Evolutionary conservation across 2,888 invertebrate species (phyloP).

Genomic region (Frankliniella fusca): DNA sequence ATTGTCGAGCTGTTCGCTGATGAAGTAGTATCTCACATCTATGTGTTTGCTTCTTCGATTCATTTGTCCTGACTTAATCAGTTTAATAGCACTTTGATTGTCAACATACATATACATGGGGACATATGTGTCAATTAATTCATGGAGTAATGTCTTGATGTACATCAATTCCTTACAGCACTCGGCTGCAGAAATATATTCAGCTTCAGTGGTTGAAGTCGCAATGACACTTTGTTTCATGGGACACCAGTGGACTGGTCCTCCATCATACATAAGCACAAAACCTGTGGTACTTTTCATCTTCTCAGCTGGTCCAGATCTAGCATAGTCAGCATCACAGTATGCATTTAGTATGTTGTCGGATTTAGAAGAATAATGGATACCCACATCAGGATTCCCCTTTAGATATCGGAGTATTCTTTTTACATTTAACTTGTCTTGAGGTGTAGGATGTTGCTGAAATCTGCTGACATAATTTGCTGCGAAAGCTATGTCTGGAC

Average conservation of each 20-base stretch:
- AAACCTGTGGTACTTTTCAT: constrained; percentile 33
- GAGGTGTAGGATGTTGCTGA: no score
- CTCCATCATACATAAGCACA: constrained; percentile 33
- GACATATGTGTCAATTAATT: constrained; percentile 31
- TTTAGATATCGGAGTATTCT: constrained; percentile 34
- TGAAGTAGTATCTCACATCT: constrained; percentile 37
- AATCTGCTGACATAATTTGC: constrained; percentile 30
- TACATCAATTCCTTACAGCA: constrained; percentile 38
- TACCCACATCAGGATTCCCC: constrained; percentile 34
- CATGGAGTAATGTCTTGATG: constrained; percentile 37
- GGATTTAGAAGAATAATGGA: constrained; percentile 20
- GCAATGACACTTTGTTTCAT: constrained; percentile 40
- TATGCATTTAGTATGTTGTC: constrained; percentile 33
- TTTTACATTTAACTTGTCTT: constrained; percentile 34
- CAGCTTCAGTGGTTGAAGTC: constrained; percentile 40
- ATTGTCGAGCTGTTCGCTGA: constrained; percentile 32
- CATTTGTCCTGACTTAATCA: constrained; percentile 36
- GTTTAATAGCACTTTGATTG: constrained; percentile 37
- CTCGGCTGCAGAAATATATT: constrained; percentile 40
- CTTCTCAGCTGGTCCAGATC: constrained; percentile 23
- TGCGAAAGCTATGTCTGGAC: constrained; percentile 32
- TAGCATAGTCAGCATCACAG: constrained; percentile 37
- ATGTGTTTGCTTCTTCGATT: constrained; percentile 38
- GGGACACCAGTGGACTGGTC: constrained; percentile 40
- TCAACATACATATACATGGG: constrained; percentile 35